A percentile compares a stretch with the other conserved stretches of the same genome.
phyloP scores from a whole-genome alignment of 1,140 invertebrate genomes.

The Helicoverpa zea region DNA sequence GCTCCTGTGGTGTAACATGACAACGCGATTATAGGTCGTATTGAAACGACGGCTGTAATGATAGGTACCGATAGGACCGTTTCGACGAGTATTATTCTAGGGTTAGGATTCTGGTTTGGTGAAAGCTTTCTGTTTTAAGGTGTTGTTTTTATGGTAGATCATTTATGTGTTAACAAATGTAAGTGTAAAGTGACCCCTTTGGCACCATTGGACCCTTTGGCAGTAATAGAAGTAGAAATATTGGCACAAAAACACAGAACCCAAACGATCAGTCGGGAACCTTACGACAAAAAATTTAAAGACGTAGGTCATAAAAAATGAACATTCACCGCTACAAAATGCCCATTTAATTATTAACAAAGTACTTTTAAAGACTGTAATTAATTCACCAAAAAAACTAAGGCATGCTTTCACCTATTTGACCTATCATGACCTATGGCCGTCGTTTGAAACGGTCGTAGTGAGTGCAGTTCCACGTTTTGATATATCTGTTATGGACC shows the following conservation, averaged over 20 bases:
- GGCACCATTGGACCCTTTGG: too few species aligned
- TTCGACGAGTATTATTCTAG: neutral
- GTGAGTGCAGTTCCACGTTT: too few species aligned
- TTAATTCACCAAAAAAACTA: constrained; percentile 2
- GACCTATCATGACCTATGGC: neutral
- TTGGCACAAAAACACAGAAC: too few species aligned
- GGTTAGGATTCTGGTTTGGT: too few species aligned
- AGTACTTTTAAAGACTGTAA: neutral
- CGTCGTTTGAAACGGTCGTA: too few species aligned
- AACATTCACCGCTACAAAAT: too few species aligned
- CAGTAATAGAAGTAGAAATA: too few species aligned
- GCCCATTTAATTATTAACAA: neutral
- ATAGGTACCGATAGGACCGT: constrained; percentile 25
- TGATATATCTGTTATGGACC: too few species aligned
- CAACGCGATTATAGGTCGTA: constrained; percentile 60
- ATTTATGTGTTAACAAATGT: neutral
- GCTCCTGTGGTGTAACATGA: constrained; percentile 68
- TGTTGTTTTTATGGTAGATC: constrained; percentile 3
- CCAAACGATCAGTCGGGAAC: too few species aligned
- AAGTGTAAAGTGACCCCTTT: neutral
- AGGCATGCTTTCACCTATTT: neutral
- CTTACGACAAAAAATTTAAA: too few species aligned
- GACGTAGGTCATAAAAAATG: too few species aligned
- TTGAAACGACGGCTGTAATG: neutral
- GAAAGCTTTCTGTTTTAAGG: too few species aligned